Evolutionary conservation across 1,140 invertebrate species (phyloP), one percentile per base, ranked within the genome.

Genomic region (Drosophila nebulosa): DNA sequence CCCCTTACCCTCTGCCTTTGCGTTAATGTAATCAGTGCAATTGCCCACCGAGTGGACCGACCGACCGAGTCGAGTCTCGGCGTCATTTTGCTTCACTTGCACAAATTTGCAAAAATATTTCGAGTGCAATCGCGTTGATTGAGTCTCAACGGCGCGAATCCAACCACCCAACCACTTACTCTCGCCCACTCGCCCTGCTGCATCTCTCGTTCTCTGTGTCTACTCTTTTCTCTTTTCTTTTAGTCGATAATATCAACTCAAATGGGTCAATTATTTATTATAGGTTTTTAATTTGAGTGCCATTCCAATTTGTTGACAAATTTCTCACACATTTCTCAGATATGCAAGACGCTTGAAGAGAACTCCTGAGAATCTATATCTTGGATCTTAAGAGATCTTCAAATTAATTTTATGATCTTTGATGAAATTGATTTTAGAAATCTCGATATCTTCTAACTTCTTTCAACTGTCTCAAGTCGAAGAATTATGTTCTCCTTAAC

Each of bases 221-320:
- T 39, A 14, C 14, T 42, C 39, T 16, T 18, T 16, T 42, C 14
- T 3, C 6, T 18, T 21, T 10, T 21, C 7, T 46, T 18, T 18
- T 14, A 18, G 18, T 42, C 12, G 32, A 35, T 39, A 55, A 53
- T 22, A 72, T 72, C 58, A 62, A 51, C 39, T 46, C 59, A 75
- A 67, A 72, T 75, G 46, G 73, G 73, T 75, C 73, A 75, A 75
- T 71, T 75, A 64, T 67, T 75, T 56, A 57, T 72, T 71, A 71
- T 75, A 75, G 63, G 64, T 75, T 67, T 63, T 30, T 21, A 71
- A 71, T 75, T 67, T 39, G 51, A 65, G 63, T 64, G 39, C 39
- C 18, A 42, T 42, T 71, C 69, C 68, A 70, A 70, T 71, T 71
- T 70, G 36, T 60, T 64, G 46, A 71, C 63, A 70, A 55, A 39